Evolutionary conservation across 2,113 vertebrate genomes (phyloP).

Genomic region (Nyctibius bracteatus): DNA sequence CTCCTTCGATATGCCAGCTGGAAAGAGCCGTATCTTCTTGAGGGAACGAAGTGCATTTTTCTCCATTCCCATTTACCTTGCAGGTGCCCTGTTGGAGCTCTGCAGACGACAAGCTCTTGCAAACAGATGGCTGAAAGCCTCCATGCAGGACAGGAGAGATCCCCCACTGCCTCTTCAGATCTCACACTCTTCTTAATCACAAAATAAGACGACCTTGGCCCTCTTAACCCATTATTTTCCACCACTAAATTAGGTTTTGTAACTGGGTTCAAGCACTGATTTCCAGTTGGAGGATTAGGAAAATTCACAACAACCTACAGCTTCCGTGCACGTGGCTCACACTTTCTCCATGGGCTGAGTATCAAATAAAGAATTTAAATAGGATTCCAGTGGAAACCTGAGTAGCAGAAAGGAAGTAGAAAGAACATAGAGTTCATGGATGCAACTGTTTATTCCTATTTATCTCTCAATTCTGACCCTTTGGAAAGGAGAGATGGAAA

Average conservation of each 20-base stretch:
- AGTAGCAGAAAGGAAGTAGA: neutral
- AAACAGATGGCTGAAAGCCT: neutral
- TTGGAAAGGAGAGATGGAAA: neutral
- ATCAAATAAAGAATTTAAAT: neutral
- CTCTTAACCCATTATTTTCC: neutral
- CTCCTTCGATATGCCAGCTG: neutral
- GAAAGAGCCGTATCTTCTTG: neutral
- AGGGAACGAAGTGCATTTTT: neutral
- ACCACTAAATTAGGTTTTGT: neutral
- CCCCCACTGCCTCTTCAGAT: neutral
- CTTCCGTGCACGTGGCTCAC: neutral
- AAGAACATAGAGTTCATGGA: neutral
- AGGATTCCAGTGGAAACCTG: neutral
- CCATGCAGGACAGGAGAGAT: neutral
- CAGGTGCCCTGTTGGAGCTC: neutral
- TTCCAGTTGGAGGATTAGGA: neutral
- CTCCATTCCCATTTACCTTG: neutral
- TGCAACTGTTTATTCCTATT: neutral
- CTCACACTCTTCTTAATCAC: neutral
- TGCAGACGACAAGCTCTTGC: neutral
- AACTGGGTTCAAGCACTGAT: neutral
- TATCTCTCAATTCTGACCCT: neutral
- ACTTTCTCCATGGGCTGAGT: neutral
- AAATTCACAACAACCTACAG: neutral
- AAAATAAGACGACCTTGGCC: neutral